phyloP scores from a whole-genome alignment of 2,113 vertebrate species.

The Leptocoma aspasia region DNA sequence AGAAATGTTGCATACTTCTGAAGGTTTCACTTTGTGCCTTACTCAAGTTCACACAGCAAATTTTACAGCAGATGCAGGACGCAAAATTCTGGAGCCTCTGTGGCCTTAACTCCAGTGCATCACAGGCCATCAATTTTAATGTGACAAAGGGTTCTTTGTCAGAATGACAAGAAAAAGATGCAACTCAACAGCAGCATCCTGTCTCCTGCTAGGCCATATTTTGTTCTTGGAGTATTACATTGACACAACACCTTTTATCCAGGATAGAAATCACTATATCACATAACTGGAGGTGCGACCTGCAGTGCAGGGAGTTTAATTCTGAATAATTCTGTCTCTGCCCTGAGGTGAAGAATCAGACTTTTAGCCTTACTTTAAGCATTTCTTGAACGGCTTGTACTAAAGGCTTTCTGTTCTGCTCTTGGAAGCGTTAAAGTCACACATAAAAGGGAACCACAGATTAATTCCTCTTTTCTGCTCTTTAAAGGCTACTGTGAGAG shows the following conservation, averaged over 20 bases:
- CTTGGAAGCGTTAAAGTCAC: neutral
- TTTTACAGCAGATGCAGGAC: neutral
- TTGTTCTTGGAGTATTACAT: neutral
- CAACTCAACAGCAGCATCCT: neutral
- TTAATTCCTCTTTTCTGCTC: neutral
- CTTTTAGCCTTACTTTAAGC: neutral
- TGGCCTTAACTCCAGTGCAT: neutral
- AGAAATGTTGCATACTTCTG: neutral
- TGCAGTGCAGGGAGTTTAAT: neutral
- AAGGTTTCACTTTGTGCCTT: neutral
- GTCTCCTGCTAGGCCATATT: neutral
- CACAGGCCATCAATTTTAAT: neutral
- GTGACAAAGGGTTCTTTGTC: neutral
- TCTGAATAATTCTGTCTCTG: neutral
- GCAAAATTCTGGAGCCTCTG: neutral
- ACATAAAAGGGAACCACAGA: neutral
- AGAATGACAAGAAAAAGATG: neutral
- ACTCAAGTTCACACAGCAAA: neutral
- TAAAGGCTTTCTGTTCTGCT: neutral
- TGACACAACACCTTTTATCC: neutral
- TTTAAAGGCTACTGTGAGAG: neutral
- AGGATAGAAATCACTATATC: neutral
- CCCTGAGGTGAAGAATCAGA: neutral
- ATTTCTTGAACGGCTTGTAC: neutral
- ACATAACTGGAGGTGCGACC: neutral